Evolutionary conservation across 2,888 invertebrate genomes (phyloP).

Genomic region (Lycaena phlaeas): DNA sequence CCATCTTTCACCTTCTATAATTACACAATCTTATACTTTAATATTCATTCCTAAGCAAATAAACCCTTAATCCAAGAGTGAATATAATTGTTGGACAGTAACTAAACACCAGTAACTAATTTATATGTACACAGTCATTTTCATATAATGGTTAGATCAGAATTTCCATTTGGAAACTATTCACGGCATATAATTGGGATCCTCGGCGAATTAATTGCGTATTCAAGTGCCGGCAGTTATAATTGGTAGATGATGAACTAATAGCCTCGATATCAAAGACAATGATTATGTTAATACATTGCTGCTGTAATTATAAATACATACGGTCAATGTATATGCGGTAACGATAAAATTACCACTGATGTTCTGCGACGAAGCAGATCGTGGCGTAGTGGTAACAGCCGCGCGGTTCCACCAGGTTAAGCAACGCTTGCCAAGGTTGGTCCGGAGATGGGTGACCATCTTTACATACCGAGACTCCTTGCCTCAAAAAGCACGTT

Average conservation of each 20-base stretch:
- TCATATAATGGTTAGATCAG: constrained; percentile 10
- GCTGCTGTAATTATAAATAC: no score
- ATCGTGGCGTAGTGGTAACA: no score
- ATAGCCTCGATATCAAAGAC: constrained; percentile 28
- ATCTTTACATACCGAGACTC: no score
- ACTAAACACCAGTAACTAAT: not conserved
- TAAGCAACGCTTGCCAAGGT: no score
- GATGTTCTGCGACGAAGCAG: no score
- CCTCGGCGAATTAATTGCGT: constrained; percentile 27
- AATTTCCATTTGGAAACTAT: constrained; percentile 18
- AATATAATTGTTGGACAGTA: not conserved
- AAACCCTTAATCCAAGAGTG: not conserved
- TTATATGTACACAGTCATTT: not conserved
- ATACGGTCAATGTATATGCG: no score
- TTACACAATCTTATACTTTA: not conserved
- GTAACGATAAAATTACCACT: no score
- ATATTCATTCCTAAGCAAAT: not conserved
- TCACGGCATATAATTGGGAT: constrained; percentile 18
- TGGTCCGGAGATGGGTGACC: no score
- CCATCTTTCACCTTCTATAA: no score
- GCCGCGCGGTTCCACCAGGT: no score
- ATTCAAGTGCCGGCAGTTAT: constrained; percentile 31
- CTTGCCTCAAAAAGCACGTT: no score
- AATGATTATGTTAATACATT: constrained; percentile 9
- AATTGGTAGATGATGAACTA: constrained; percentile 33